Evolutionary conservation across 2,888 invertebrate species (phyloP), one percentile per base, ranked within the genome.

Genomic region (Cheilosia vulpina): DNA sequence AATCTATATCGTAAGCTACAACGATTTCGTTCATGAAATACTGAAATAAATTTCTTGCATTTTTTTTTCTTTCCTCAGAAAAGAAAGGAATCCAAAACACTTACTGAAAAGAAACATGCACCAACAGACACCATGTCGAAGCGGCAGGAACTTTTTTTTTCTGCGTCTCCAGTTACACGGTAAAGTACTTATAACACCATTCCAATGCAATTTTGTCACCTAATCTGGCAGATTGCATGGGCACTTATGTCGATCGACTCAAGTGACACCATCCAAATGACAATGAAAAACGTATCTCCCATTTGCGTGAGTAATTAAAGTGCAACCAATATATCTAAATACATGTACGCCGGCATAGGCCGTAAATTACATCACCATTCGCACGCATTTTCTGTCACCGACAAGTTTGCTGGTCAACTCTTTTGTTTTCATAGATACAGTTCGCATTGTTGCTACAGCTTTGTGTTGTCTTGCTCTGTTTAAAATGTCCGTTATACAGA

Each of bases 181-280:
- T 79, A 47, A 84, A 79, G 63, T 84, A 84, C 75, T 84, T 84
- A 31, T 31, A 65, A 65, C 68, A 69, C 79, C 68, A 79, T 69
- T 55, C 47, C 53, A 73, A 63, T 65, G 27, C 69, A 60, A 45
- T 79, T 83, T 73, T 83, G 78, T 83, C 79, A 78, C 73, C 72
- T 53, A 68, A 21, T 50, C 69, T 63, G 55, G 27, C 78, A 69
- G 68, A 79, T 83, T 73, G 72, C 57, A 66, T 57, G 47, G 45
- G 45, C 62, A 78, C 65, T 78, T 63, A 63, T 63, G 77, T 63
- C 62, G 65, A 63, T 58, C 27, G 34, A 19, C 45, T n/a, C 31
- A 41, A 72, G 19, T 63, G 45, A 78, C 72, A 79, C 50, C 63
- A 65, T 69, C 24, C 27, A 57, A 83, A 79, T 73, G 69, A 69